These are phyloP conservation scores for Blomia tropicalis DNA, from an alignment of 2,888 invertebrate species.

Conservation along the genomic window DNA sequence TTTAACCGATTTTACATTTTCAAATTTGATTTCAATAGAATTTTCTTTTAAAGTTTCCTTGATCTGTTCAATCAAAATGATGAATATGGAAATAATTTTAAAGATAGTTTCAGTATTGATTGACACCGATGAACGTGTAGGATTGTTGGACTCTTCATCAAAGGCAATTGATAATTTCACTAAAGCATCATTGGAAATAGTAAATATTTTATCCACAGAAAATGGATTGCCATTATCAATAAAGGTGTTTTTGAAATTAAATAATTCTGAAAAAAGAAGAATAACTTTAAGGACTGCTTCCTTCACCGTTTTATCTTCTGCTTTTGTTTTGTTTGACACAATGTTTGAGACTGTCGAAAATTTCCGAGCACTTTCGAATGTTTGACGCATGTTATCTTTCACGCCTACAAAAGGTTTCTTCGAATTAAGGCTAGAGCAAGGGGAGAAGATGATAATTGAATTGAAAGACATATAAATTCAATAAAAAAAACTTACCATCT, in stretches of 20 bases:
- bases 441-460: constrained; percentile 7
- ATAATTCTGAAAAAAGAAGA: not conserved
- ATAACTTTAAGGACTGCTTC: not conserved
- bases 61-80: constrained; percentile 2
- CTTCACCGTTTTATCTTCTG: not conserved
- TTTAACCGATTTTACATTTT: not conserved
- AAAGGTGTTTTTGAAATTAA: not conserved
- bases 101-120: not conserved
- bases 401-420: constrained; percentile 71
- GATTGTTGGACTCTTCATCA: not conserved
- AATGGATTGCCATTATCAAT: not conserved
- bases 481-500: constrained; percentile 48
- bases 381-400: constrained; percentile 61
- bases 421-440: constrained; percentile 26
- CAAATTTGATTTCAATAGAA: not conserved
- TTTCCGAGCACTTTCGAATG: constrained; percentile 36
- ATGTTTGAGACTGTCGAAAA: not conserved
- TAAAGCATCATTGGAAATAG: not conserved
- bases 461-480: not conserved
- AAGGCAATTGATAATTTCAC: not conserved
- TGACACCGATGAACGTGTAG: not conserved
- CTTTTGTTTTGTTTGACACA: not conserved
- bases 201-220: not conserved
- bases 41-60: not conserved
- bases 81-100: not conserved